These are phyloP conservation scores for Plagodis dolabraria DNA, from an alignment of 2,888 invertebrate species.

Conservation along the genomic window DNA sequence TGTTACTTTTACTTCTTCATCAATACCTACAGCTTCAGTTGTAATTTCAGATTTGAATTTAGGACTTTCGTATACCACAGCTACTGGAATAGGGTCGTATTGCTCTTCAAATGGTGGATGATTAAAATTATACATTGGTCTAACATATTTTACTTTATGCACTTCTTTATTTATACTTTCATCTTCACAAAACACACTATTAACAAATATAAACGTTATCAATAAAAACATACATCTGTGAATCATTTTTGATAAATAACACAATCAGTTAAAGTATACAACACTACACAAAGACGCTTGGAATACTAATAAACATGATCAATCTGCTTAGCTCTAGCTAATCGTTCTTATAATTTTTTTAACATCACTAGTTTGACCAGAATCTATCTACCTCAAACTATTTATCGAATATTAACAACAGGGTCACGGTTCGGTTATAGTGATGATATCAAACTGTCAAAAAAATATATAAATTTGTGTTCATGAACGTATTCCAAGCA, in stretches of 20 bases:
- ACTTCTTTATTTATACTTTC: constrained; percentile 28
- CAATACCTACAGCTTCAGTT: constrained; percentile 1
- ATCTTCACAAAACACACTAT: constrained; percentile 22
- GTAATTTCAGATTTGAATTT: constrained; percentile 15
- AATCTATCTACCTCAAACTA: constrained; percentile 29
- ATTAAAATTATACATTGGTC: constrained; percentile 41
- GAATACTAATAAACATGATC: constrained; percentile 65
- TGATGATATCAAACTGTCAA: constrained; percentile 49
- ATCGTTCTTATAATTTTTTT: constrained; percentile 56
- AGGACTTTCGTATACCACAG: constrained; percentile 35
- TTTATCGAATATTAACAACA: constrained; percentile 39
- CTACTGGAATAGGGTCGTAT: constrained; percentile 43
- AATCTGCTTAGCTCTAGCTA: constrained; percentile 49
- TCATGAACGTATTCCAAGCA: constrained; percentile 10
- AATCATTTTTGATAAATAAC: constrained; percentile 19
- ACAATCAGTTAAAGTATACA: constrained; percentile 38
- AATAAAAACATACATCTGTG: constrained; percentile 32
- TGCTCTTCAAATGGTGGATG: constrained; percentile 54
- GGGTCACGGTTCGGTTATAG: constrained; percentile 39
- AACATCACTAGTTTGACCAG: constrained; percentile 70
- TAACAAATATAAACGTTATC: constrained; percentile 36
- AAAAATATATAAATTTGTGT: constrained; percentile 22
- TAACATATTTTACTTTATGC: constrained; percentile 3
- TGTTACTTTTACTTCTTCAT: constrained; percentile 4
- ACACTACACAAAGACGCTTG: constrained; percentile 58